A percentile compares a stretch with the other conserved stretches of the same genome.
These are phyloP conservation scores for Trialeurodes vaporariorum DNA, from an alignment of 1,140 invertebrate species.

Conservation along the genomic window DNA sequence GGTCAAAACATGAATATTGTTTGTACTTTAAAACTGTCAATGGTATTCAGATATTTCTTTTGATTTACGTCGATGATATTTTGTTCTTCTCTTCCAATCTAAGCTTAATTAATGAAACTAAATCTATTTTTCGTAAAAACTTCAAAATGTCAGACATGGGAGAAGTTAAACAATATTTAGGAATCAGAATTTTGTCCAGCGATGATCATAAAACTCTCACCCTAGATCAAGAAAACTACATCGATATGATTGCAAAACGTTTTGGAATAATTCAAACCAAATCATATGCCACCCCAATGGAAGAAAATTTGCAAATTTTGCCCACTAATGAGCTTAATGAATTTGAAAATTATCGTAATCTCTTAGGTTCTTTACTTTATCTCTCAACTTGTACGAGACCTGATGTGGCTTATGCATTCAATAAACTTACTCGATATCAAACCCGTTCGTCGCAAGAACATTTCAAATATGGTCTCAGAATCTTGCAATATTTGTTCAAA, in stretches of 20 bases:
- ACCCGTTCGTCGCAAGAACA: not conserved
- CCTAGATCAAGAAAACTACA: conserved; percentile 3
- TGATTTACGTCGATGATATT: conserved; percentile 6
- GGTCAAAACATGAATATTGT: conserved; percentile 6
- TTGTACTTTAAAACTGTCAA: not conserved
- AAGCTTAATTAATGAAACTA: not conserved
- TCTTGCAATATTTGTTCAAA: conserved; percentile 6
- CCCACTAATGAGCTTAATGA: not conserved
- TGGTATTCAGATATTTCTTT: not conserved
- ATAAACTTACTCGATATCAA: conserved; percentile 5
- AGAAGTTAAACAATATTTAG: conserved; percentile 2
- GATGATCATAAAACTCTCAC: not conserved
- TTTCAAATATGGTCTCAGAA: conserved; percentile 8
- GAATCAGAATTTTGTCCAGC: not conserved
- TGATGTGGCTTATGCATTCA: conserved; percentile 3
- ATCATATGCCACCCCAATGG: conserved; percentile 6
- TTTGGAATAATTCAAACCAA: conserved; percentile 4
- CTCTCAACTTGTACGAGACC: conserved; percentile 1
- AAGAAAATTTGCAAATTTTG: conserved; percentile 7
- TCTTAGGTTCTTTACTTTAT: conserved; percentile 9
- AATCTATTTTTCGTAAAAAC: not conserved
- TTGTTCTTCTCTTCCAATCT: not conserved
- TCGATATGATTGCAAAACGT: not conserved
- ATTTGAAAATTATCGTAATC: not conserved
- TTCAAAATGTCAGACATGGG: conserved; percentile 10